Evolutionary conservation across 2,113 vertebrate genomes (phyloP).

Genomic region (Oreochromis aureus): DNA sequence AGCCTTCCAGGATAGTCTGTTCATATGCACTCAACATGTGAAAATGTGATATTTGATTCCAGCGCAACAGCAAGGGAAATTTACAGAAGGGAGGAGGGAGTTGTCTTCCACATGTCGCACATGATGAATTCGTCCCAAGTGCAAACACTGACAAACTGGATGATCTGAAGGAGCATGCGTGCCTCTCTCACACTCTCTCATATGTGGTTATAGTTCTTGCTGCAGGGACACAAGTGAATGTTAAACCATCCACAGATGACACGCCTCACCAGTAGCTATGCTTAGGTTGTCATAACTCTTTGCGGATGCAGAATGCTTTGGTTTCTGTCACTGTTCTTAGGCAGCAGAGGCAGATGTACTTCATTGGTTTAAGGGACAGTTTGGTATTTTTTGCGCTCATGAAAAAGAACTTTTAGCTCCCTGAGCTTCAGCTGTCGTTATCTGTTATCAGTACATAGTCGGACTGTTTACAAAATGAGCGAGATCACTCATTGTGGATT

Average conservation of each 20-base stretch:
- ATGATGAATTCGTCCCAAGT: neutral
- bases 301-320: neutral
- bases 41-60: neutral
- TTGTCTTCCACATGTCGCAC: neutral
- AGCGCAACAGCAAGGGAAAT: neutral
- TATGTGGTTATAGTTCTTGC: neutral
- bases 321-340: neutral
- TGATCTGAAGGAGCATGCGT: neutral
- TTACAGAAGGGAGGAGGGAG: neutral
- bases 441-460: neutral
- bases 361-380: neutral
- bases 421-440: neutral
- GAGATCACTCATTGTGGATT: neutral
- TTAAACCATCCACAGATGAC: neutral
- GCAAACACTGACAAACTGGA: neutral
- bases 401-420: neutral
- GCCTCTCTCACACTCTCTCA: neutral
- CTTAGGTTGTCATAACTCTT: neutral
- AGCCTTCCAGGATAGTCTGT: neutral
- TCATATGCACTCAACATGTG: neutral
- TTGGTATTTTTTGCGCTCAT: neutral
- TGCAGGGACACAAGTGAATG: neutral
- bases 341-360: neutral
- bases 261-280: neutral
- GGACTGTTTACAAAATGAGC: neutral